Percentiles rank a stretch among this genome's conserved stretches.
These are phyloP conservation scores for Microdon myrmicae DNA, from an alignment of 2,888 invertebrate species.

Conservation along the genomic window DNA sequence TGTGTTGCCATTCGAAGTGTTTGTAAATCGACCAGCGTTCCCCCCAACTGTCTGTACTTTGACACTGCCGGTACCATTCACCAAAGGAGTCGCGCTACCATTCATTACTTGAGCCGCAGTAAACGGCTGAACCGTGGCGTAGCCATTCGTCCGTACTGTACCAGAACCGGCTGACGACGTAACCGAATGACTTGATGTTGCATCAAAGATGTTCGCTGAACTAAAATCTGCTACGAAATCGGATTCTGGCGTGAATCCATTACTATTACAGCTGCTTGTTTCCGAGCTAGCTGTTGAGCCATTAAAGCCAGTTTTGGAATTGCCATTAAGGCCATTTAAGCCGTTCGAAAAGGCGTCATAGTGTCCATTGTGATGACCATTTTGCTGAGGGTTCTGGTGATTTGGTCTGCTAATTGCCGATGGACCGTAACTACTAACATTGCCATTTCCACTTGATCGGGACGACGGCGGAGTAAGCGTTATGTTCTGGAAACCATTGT, in stretches of 20 bases:
- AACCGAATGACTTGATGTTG: constrained; percentile 65
- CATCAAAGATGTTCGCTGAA: constrained; percentile 77
- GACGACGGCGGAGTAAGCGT: constrained; percentile 64
- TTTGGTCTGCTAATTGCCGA: constrained; percentile 63
- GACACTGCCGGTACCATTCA: constrained; percentile 27
- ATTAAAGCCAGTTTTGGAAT: constrained; percentile 46
- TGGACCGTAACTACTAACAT: constrained; percentile 58
- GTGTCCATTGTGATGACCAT: constrained; percentile 53
- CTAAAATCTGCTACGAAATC: constrained; percentile 78
- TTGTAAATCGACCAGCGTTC: constrained; percentile 21
- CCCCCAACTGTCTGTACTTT: constrained; percentile 38
- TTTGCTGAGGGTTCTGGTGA: constrained; percentile 54
- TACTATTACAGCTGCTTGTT: constrained; percentile 63
- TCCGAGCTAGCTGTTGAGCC: constrained; percentile 60
- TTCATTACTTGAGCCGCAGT: constrained; percentile 37
- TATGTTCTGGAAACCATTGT: constrained; percentile 62
- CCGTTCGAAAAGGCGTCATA: constrained; percentile 58
- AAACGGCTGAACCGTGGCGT: constrained; percentile 63
- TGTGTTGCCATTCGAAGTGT: constrained; percentile 55
- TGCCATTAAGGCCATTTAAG: constrained; percentile 53
- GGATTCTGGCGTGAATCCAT: constrained; percentile 66
- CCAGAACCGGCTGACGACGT: constrained; percentile 57
- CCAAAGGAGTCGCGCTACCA: constrained; percentile 21
- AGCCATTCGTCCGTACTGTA: constrained; percentile 60
- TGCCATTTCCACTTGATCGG: constrained; percentile 62